These are phyloP conservation scores for Neodiprion virginianus DNA, from an alignment of 1,140 invertebrate genomes.

Conservation along the genomic window DNA sequence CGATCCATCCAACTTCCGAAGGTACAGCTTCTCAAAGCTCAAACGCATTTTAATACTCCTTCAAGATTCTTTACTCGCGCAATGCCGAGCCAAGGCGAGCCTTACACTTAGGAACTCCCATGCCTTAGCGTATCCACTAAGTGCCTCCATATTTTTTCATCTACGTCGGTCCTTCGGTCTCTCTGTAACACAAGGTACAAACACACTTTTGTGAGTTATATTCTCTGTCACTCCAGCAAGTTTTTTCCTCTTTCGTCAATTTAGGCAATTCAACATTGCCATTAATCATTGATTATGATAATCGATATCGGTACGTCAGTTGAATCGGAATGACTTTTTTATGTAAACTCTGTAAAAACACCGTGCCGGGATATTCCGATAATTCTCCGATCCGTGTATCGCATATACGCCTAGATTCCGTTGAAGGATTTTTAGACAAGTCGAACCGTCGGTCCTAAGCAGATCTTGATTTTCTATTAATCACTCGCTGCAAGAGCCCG, in stretches of 20 bases:
- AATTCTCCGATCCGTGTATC: no score
- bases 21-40: not conserved
- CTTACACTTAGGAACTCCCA: not conserved
- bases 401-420: no score
- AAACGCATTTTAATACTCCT: not conserved
- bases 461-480: not conserved
- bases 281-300: not conserved
- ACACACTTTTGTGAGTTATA: not conserved
- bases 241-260: not conserved
- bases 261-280: not conserved
- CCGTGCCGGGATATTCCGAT: no score
- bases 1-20: not conserved
- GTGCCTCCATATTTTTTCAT: constrained; percentile 28
- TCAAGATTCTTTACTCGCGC: not conserved
- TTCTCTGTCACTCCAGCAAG: not conserved
- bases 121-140: not conserved
- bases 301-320: not conserved
- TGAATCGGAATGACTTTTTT: not conserved
- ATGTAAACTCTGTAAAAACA: no score
- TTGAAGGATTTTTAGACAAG: no score
- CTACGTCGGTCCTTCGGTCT: not conserved
- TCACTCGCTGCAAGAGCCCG: not conserved
- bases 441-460: not conserved
- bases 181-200: constrained; percentile 15
- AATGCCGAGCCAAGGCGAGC: not conserved